A percentile compares a stretch with the other conserved stretches of the same genome.
These are phyloP conservation scores for Chymomyza amoena DNA, from an alignment of 2,888 invertebrate species.

Conservation along the genomic window DNA sequence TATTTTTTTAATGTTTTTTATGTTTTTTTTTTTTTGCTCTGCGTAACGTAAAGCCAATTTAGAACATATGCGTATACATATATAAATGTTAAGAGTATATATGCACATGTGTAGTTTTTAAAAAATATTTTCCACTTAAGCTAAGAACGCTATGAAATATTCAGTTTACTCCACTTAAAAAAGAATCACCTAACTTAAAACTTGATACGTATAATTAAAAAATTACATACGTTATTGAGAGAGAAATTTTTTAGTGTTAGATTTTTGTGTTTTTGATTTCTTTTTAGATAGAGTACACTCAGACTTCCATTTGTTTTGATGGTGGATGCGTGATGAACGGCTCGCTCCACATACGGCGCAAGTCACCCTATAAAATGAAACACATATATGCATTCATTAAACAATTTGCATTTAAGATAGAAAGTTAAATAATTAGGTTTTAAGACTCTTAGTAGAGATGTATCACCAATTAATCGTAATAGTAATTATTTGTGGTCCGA, in stretches of 20 bases:
- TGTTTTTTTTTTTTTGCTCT: neutral
- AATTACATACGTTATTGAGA: conserved; percentile 55
- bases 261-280: conserved; percentile 33
- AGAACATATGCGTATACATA: conserved; percentile 8
- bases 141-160: conserved; percentile 52
- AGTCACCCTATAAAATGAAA: conserved; percentile 87
- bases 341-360: conserved; percentile 98
- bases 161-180: conserved; percentile 57
- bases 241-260: conserved; percentile 47
- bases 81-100: neutral
- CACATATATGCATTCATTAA: neutral
- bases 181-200: conserved; percentile 59
- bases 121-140: conserved; percentile 43
- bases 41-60: conserved; percentile 16
- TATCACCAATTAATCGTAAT: too few relatives aligned
- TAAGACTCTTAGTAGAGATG: too few relatives aligned
- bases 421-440: neutral
- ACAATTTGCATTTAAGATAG: neutral
- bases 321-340: conserved; percentile 91
- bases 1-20: neutral
- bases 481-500: too few relatives aligned
- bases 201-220: conserved; percentile 51
- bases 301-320: conserved; percentile 91
- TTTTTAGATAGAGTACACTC: conserved; percentile 78
- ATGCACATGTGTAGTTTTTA: conserved; percentile 9